Evolutionary conservation across 2,797 vertebrate genomes (phyloP), one percentile per base, ranked within the genome.

Genomic region (Gadopsis bispinosus): DNA sequence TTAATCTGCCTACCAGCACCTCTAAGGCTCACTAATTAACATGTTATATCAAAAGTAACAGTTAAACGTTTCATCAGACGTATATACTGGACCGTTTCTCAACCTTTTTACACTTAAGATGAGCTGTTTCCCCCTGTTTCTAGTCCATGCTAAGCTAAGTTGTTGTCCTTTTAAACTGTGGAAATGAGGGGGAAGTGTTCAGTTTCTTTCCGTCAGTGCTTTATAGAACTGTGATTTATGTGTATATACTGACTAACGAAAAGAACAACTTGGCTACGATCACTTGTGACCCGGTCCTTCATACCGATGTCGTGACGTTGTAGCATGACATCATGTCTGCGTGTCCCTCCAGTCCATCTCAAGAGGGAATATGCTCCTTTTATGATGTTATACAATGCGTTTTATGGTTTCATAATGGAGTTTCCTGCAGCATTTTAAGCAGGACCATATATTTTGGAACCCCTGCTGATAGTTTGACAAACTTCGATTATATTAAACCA

Each of bases 291-390:
- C 56, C 70, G 60, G 66, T 77, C 81, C 6, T 79, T 69, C 63
- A 71, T 83, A 55, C 68, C 80, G 73, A 84, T 73, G 75, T 75
- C 76, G 67, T 86, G 86, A 82, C 55, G 48, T 74, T 65, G 64
- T 59, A 47, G 68, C 54, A 86, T 91, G 83, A 93, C 88, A 88
- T 90, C 81, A 90, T 84, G 87, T 93, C 87, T 91, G 67, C 79
- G 35, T 80, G 83, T 88, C 84, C 81, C 77, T 77, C 43, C 37
- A 68, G 78, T 79, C 76, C 67, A 76, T 82, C 77, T 84, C 43
- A 74, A 73, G 73, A 8, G 67, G 74, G 75, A 90, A 77, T 86
- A 69, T 73, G 59, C 62, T 63, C 39, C 61, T 91, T 91, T 91
- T 85, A 92, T 87, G 77, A 88, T 83, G 83, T 83, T 91, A 92